Evolutionary conservation across 2,113 vertebrate genomes (phyloP).

Genomic region (Rallus limicola): DNA sequence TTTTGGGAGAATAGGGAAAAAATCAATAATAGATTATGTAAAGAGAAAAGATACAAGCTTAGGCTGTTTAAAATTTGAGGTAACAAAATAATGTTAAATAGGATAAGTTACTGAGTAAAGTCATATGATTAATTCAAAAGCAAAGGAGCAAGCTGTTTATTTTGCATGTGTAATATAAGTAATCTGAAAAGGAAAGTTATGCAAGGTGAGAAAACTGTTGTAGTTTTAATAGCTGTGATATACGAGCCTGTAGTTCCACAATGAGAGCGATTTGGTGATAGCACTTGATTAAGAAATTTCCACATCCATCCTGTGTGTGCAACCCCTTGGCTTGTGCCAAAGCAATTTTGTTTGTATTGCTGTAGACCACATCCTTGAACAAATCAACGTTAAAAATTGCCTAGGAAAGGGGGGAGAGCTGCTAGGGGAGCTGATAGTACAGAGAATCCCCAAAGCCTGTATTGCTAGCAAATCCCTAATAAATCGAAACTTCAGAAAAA

Average conservation of each 20-base stretch:
- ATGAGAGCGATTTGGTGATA: neutral
- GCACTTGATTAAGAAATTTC: neutral
- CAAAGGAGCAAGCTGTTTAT: neutral
- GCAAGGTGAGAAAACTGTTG: neutral
- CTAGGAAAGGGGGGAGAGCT: neutral
- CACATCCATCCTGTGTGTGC: neutral
- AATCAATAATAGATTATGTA: neutral
- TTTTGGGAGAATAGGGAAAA: neutral
- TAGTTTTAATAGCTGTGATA: neutral
- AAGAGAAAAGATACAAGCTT: neutral
- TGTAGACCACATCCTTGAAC: neutral
- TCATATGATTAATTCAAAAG: neutral
- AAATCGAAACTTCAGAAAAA: neutral
- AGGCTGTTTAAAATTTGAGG: neutral
- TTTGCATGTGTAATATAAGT: neutral
- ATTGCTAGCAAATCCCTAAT: neutral
- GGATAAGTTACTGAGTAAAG: neutral
- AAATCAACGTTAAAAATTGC: neutral
- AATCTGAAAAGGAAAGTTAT: neutral
- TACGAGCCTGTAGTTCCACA: neutral
- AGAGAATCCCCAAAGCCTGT: neutral
- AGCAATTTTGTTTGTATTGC: neutral
- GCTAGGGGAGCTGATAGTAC: neutral
- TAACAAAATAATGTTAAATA: neutral
- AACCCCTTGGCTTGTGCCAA: neutral